A percentile compares a stretch with the other conserved stretches of the same genome.
Conservation (phyloP, 2,113 vertebrate species). For the Podarcis cretensis region DNA sequence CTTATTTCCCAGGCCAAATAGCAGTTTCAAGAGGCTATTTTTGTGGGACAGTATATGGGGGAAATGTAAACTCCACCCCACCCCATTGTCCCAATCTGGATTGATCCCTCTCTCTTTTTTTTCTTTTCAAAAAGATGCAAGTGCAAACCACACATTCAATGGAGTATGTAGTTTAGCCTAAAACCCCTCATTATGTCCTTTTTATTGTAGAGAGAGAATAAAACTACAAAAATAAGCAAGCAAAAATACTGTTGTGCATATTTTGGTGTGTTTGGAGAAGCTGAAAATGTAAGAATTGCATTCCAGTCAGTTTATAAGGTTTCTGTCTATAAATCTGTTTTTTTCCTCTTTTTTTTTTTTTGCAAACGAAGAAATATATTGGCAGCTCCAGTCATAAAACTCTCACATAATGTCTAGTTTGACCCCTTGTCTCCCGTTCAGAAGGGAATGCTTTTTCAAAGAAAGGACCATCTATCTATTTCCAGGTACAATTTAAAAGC, state of each 20-base stretch:
- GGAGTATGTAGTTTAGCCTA: neutral
- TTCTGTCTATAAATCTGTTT: neutral
- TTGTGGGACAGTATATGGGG: neutral
- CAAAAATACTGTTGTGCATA: neutral
- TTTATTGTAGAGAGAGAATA: neutral
- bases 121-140: neutral
- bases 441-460: neutral
- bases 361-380: neutral
- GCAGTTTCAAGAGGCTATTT: neutral
- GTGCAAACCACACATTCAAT: neutral
- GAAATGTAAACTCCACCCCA: neutral
- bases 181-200: neutral
- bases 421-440: neutral
- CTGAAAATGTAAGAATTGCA: neutral
- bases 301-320: neutral
- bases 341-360: neutral
- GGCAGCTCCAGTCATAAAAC: neutral
- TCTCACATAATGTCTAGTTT: neutral
- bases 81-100: neutral
- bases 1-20: neutral
- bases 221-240: neutral
- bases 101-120: neutral
- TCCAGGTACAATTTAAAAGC: conserved; percentile 7
- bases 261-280: neutral
- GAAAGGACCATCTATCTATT: neutral